Conservation (phyloP, 2,888 invertebrate genomes). For the Macrophya annulata region DNA sequence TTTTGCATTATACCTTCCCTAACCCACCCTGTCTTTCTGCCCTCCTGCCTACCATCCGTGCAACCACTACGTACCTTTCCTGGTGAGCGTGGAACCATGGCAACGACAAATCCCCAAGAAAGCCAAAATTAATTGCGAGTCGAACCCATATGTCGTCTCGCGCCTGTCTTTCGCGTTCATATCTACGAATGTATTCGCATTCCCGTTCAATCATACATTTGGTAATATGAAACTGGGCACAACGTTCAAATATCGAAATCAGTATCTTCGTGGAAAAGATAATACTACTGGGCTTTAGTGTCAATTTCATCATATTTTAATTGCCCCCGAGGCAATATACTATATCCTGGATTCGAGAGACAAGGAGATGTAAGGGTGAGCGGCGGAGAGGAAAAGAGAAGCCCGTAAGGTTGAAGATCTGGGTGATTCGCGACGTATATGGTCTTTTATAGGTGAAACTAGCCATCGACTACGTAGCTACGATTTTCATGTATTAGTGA, state of each 20-base stretch:
- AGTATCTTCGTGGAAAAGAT: background rate
- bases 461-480: background rate
- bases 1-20: constrained; percentile 67
- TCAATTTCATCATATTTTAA: background rate
- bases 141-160: constrained; percentile 59
- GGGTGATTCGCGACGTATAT: background rate
- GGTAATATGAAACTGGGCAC: constrained; percentile 20
- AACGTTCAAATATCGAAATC: background rate
- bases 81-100: constrained; percentile 53
- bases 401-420: background rate
- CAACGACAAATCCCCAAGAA: constrained; percentile 62
- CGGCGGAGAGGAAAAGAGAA: background rate
- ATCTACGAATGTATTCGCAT: constrained; percentile 17
- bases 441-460: background rate
- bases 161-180: constrained; percentile 23
- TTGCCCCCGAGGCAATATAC: background rate
- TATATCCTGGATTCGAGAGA: background rate
- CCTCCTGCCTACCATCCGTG: constrained; percentile 40
- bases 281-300: background rate
- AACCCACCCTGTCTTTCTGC: constrained; percentile 58
- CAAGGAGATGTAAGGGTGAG: too few relatives aligned
- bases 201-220: constrained; percentile 39
- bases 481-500: constrained; percentile 20
- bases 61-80: constrained; percentile 58
- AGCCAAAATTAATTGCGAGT: constrained; percentile 66